These are phyloP conservation scores for Caranx ignobilis DNA, from an alignment of 2,113 vertebrate genomes.

Conservation along the genomic window DNA sequence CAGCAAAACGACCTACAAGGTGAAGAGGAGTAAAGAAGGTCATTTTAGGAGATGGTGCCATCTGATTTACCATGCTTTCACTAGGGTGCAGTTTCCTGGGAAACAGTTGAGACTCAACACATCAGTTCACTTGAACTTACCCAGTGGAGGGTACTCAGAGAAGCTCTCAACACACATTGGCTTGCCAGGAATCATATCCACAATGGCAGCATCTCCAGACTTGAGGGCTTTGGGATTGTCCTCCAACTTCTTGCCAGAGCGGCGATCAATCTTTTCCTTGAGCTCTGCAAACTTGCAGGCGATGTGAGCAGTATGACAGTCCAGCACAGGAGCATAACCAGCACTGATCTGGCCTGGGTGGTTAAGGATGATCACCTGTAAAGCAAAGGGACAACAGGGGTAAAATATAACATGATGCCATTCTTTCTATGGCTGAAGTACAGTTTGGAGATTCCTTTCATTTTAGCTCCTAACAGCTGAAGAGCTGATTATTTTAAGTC, in stretches of 20 bases:
- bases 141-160: conserved; percentile 95
- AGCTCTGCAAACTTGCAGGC: conserved; percentile 97
- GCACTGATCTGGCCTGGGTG: conserved; percentile 96
- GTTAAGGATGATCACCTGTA: conserved; percentile 96
- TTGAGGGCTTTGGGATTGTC: conserved; percentile 96
- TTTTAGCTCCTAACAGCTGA: background rate
- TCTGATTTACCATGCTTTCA: background rate
- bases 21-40: background rate
- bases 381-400: conserved; percentile 6
- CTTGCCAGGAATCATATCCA: conserved; percentile 98
- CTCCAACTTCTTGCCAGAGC: conserved; percentile 97
- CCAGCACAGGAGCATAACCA: conserved; percentile 94
- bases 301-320: conserved; percentile 97
- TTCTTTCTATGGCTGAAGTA: background rate
- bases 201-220: conserved; percentile 96
- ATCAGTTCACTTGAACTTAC: conserved; percentile 80
- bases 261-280: conserved; percentile 97
- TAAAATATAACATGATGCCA: background rate
- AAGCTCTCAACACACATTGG: conserved; percentile 99
- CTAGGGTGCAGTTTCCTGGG: background rate
- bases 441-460: background rate
- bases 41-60: background rate
- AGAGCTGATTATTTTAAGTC: background rate
- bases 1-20: conserved; percentile 92
- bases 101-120: background rate